Percentiles rank a stretch among this genome's conserved stretches.
phyloP scores from a whole-genome alignment of 2,113 vertebrate genomes.

The Rhodinocichla rosea region DNA sequence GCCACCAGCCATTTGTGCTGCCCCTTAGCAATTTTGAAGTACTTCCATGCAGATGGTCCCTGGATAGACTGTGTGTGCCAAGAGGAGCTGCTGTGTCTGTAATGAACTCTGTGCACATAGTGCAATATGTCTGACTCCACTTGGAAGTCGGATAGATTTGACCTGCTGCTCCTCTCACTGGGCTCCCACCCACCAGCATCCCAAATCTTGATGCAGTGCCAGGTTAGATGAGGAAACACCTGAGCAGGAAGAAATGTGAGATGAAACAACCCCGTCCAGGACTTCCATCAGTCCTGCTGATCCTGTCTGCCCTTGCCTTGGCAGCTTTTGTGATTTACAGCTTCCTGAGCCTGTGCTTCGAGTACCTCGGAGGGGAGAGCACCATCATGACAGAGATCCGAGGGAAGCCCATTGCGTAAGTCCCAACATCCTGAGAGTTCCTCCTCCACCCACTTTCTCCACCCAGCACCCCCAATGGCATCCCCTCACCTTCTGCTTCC shows the following conservation, averaged over 20 bases:
- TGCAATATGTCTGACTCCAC: accelerated
- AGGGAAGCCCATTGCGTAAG: slow-evolving; percentile 90
- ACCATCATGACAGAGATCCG: slow-evolving; percentile 96
- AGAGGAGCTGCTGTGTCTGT: background rate
- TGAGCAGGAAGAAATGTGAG: background rate
- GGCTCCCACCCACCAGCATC: background rate
- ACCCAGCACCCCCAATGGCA: background rate
- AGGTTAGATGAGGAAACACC: background rate
- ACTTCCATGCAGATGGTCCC: background rate
- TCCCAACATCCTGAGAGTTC: background rate
- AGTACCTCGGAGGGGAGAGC: slow-evolving; percentile 96
- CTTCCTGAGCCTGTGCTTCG: slow-evolving; percentile 95
- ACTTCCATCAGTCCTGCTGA: background rate
- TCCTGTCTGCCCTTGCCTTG: background rate
- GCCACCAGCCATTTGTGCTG: background rate
- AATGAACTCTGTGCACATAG: background rate
- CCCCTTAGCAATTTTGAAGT: background rate
- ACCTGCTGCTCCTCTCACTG: background rate
- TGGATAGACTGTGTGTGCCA: background rate
- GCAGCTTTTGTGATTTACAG: slow-evolving; percentile 98
- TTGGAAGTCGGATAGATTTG: background rate
- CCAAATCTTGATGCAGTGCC: background rate
- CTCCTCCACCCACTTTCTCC: background rate
- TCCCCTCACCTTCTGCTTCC: background rate
- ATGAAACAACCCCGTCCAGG: background rate